phyloP scores from a whole-genome alignment of 2,888 invertebrate species.

The Cryptocephalus primarius region DNA sequence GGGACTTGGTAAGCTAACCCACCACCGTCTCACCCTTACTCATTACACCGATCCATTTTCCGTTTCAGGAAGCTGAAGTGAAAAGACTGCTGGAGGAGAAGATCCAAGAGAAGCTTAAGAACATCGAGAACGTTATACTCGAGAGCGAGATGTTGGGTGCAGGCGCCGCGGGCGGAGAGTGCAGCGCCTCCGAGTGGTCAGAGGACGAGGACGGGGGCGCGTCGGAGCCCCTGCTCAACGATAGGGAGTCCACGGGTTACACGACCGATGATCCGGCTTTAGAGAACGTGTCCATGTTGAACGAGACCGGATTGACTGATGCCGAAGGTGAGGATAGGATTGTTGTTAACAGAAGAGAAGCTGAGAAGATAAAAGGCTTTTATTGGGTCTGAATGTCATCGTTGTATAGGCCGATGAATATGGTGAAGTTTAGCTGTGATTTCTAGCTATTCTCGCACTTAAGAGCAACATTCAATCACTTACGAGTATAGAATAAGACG shows the following conservation, averaged over 20 bases:
- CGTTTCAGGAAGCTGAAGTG: slow-evolving; percentile 39
- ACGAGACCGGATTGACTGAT: slow-evolving; percentile 78
- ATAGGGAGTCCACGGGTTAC: slow-evolving; percentile 63
- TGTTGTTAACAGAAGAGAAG: slow-evolving; percentile 1
- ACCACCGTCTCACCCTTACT: too few relatives aligned
- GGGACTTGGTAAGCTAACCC: slow-evolving; percentile 29
- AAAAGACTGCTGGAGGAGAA: slow-evolving; percentile 39
- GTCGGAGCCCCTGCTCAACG: slow-evolving; percentile 45
- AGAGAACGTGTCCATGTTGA: slow-evolving; percentile 74
- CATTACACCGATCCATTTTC: not conserved
- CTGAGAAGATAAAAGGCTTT: too few relatives aligned
- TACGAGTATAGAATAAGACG: too few relatives aligned
- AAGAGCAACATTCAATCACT: too few relatives aligned
- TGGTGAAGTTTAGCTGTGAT: too few relatives aligned
- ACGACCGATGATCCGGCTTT: slow-evolving; percentile 81
- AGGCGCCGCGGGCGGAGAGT: slow-evolving; percentile 44
- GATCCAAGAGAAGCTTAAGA: slow-evolving; percentile 34
- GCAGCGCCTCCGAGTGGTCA: slow-evolving; percentile 78
- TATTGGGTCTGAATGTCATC: too few relatives aligned
- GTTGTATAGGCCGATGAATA: too few relatives aligned
- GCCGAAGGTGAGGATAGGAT: slow-evolving; percentile 54
- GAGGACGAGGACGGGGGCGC: slow-evolving; percentile 55
- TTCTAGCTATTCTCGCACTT: too few relatives aligned
- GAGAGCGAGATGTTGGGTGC: slow-evolving; percentile 18
- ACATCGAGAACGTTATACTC: slow-evolving; percentile 21